Base-by-base conservation (phyloP, 2,113 vertebrate genomes). In the Mobula hypostoma region DNA sequence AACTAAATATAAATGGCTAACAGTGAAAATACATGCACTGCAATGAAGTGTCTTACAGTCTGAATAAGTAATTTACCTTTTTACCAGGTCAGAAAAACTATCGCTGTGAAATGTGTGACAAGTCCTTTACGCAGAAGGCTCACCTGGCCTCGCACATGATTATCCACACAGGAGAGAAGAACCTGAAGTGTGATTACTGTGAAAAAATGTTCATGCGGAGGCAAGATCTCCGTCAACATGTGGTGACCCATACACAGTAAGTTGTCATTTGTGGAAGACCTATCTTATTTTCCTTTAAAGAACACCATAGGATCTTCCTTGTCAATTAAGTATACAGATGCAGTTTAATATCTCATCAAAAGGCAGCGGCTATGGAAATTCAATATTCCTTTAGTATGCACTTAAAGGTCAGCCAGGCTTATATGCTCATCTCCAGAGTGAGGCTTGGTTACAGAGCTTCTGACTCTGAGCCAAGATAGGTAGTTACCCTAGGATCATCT, bases 101-200 rank as follows among this genome's bases (percentile, higher is more conserved):
- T 2, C 97, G 97, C 94, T 99, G 99, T 94, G 97, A 96, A 0
- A 97, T 99, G 85, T 99, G 99, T 1, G 98, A 98, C 95, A 99
- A 98, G 94, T 98, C 97, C 0, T 99, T 99, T 95, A 99, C 98
- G 2, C 99, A 99, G 97, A 99, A 99, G 94, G 98, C 99, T 94
- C 99, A 99, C 93, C 96, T 99, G 94, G 98, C 98, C 1, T 99
- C 99, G 0, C 99, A 99, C 94, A 99, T 99, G 99, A 97, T 99
- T 95, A 99, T 99, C 95, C 99, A 99, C 96, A 99, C 98, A 0
- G 98, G 98, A 0, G 98, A 98, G 95, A 98, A 98, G 97, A 99
- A 98, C 90, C 97, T 99, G 58, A 99, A 99, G 96, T 99, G 99
- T 94, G 98, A 99, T 95, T 98, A 98, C 95, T 99, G 99, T 14